A percentile compares a stretch with the other conserved stretches of the same genome.
These are phyloP conservation scores for Mystacornis crossleyi DNA, from an alignment of 2,113 vertebrate genomes.

Conservation along the genomic window DNA sequence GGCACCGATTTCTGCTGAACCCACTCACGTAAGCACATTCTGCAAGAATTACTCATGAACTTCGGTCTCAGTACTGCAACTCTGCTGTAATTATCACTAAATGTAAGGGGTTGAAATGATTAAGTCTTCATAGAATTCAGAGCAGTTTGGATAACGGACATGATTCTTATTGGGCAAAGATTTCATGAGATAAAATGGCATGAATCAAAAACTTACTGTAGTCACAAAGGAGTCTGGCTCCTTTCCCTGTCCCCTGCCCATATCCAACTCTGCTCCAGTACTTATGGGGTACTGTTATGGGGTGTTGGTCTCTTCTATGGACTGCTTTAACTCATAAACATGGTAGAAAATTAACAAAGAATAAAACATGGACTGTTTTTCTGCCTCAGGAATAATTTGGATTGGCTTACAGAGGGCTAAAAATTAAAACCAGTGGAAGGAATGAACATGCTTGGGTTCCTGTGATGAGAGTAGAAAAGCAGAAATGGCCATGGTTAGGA, in stretches of 20 bases:
- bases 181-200: background rate
- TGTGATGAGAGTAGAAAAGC: background rate
- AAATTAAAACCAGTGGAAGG: background rate
- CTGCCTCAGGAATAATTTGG: background rate
- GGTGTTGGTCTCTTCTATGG: background rate
- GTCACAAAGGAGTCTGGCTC: background rate
- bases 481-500: background rate
- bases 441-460: background rate
- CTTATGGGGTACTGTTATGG: background rate
- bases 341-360: background rate
- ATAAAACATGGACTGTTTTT: background rate
- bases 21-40: background rate
- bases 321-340: background rate
- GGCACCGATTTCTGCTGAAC: background rate
- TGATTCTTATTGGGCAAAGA: background rate
- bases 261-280: background rate
- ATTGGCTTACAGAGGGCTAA: background rate
- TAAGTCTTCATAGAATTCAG: background rate
- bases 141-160: background rate
- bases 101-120: background rate
- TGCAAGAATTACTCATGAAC: background rate
- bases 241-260: background rate
- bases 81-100: background rate
- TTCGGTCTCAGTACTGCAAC: background rate
- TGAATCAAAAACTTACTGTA: background rate